Base-by-base conservation (phyloP, 2,888 invertebrate species). In the Drosophila monieri region DNA sequence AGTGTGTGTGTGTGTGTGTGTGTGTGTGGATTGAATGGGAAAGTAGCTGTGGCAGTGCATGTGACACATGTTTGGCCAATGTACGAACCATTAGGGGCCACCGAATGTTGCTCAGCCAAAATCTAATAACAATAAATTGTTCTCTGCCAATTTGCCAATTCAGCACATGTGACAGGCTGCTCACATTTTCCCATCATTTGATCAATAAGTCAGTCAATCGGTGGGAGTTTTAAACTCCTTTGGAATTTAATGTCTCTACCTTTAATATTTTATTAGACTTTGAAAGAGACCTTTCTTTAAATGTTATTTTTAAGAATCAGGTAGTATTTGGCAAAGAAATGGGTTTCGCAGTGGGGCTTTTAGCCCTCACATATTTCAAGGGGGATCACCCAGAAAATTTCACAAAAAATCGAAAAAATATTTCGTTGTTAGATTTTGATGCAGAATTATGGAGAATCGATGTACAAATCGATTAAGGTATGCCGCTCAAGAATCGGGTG, bases 91-190 rank as follows among this genome's bases (percentile, higher is more conserved):
- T 61, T 61, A 61, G 61, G 9, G 46, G 61, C 61, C 47, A 23
- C 61, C 72, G 56, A 73, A 64, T 47, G 55, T 44, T 41, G 49
- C 39, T 52, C 46, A 15, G 47, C 15, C 47, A 30, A 47, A 67
- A 83, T 76, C 74, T 69, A 84, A 78, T 78, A 80, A 68, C 77
- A 77, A 72, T 74, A 68, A 77, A 80, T 84, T 80, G 80, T 67
- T 71, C 51, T 46, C 70, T 64, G 52, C 66, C 74, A 83, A 83
- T 78, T 77, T 77, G 52, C 23, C 49, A 35, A 61, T 56, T 51
- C 39, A 58, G 60, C 30, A 44, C 53, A 64, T 55, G 73, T 70
- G 73, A 54, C 53, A 67, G 32, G 73, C 49, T 58, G 58, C 43
- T 70, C 55, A 62, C 23, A 75, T 62, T 62, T 49, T 27, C 15